Conservation (phyloP, 2,888 invertebrate genomes). For the Bombylius major region DNA sequence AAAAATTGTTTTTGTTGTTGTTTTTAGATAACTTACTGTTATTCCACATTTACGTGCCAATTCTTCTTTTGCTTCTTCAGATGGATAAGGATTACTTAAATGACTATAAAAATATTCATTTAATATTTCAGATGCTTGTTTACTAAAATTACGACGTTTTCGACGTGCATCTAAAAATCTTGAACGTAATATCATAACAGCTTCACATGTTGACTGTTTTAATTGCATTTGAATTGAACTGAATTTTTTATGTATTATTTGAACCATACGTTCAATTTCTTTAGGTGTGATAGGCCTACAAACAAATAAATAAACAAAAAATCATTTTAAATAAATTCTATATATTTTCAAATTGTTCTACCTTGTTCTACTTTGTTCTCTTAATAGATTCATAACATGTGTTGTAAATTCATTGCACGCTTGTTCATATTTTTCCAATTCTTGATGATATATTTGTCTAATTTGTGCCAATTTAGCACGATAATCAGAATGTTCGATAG, state of each 20-base stretch:
- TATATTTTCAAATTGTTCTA: slow-evolving; percentile 10
- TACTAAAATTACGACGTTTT: slow-evolving; percentile 97
- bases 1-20: not conserved
- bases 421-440: slow-evolving; percentile 98
- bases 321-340: not conserved
- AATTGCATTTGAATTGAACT: slow-evolving; percentile 96
- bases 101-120: slow-evolving; percentile 99
- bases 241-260: slow-evolving; percentile 97
- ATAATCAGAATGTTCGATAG: slow-evolving; percentile 99
- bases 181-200: slow-evolving; percentile 88
- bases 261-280: slow-evolving; percentile 99
- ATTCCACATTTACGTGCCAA: slow-evolving; percentile 98
- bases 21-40: slow-evolving; percentile 50
- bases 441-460: slow-evolving; percentile 97
- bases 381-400: slow-evolving; percentile 96
- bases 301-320: slow-evolving; percentile 5
- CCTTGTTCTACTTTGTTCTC: slow-evolving; percentile 89
- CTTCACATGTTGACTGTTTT: slow-evolving; percentile 98
- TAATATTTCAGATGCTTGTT: slow-evolving; percentile 97
- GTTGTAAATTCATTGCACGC: slow-evolving; percentile 99
- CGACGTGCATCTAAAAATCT: slow-evolving; percentile 66
- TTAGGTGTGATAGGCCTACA: slow-evolving; percentile 87
- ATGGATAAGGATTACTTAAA: slow-evolving; percentile 98
- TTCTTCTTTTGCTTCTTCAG: slow-evolving; percentile 99
- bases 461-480: slow-evolving; percentile 97